These are phyloP conservation scores for Clostera curtula DNA, from an alignment of 2,888 invertebrate species.

Conservation along the genomic window DNA sequence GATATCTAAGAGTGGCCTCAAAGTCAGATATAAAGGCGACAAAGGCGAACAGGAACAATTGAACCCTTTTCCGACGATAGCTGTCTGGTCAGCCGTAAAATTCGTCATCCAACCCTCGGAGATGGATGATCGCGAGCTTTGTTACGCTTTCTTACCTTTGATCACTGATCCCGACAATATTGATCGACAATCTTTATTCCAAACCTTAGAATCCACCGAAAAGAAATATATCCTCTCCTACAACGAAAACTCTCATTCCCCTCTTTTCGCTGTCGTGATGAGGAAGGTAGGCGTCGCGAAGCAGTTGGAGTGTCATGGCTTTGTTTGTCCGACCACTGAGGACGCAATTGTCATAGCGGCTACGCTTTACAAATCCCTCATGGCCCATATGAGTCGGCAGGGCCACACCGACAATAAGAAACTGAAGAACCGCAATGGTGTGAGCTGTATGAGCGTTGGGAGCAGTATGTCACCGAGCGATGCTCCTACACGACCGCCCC, in stretches of 20 bases:
- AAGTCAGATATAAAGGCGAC: slow-evolving; percentile 80
- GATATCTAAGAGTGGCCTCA: slow-evolving; percentile 81
- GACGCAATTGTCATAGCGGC: slow-evolving; percentile 95
- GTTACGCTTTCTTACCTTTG: slow-evolving; percentile 88
- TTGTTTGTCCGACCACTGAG: slow-evolving; percentile 91
- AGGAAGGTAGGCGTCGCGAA: slow-evolving; percentile 84
- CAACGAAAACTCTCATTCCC: slow-evolving; percentile 82
- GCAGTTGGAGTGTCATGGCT: slow-evolving; percentile 91
- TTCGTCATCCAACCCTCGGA: slow-evolving; percentile 81
- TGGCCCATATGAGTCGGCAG: slow-evolving; percentile 84
- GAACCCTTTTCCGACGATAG: slow-evolving; percentile 92
- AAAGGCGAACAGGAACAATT: slow-evolving; percentile 78
- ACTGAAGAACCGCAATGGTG: slow-evolving; percentile 81
- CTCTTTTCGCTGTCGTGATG: slow-evolving; percentile 94
- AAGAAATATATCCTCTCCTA: slow-evolving; percentile 73
- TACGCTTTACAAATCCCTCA: slow-evolving; percentile 90
- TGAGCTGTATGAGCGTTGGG: slow-evolving; percentile 85
- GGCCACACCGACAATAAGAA: slow-evolving; percentile 71
- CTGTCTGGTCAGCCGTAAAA: slow-evolving; percentile 94
- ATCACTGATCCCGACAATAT: slow-evolving; percentile 88
- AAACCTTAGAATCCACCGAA: slow-evolving; percentile 66
- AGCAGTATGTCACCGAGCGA: slow-evolving; percentile 73
- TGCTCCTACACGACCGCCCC: slow-evolving; percentile 81
- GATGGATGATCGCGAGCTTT: slow-evolving; percentile 67
- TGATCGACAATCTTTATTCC: slow-evolving; percentile 82